Conservation (phyloP, 2,888 invertebrate species). For the Ichneumoninae sp. region DNA sequence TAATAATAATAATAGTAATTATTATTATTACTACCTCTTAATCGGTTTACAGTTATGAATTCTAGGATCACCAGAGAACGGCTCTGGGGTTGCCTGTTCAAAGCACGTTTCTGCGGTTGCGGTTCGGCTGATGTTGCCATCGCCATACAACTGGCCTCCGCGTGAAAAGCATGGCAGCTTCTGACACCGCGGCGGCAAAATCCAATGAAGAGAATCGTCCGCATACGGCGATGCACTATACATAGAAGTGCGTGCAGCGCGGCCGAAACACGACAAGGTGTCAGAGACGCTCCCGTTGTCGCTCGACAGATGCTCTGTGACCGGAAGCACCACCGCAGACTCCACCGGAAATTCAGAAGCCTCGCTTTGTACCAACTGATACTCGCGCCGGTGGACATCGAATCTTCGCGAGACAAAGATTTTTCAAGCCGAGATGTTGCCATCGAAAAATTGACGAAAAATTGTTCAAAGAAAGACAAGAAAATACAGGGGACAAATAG, state of each 20-base stretch:
- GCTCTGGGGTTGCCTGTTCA: slow-evolving; percentile 8
- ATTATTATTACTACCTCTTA: not conserved
- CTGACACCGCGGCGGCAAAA: slow-evolving; percentile 22
- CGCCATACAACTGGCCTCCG: not conserved
- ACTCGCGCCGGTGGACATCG: not conserved
- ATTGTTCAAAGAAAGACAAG: too few relatives aligned
- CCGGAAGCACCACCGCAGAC: slow-evolving; percentile 28
- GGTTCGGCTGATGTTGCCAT: slow-evolving; percentile 10
- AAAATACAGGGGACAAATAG: too few relatives aligned
- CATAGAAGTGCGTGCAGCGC: slow-evolving; percentile 34
- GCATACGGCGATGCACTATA: slow-evolving; percentile 1
- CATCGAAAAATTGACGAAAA: too few relatives aligned
- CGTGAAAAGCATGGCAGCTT: slow-evolving; percentile 31
- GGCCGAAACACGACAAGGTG: slow-evolving; percentile 25
- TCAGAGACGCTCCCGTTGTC: slow-evolving; percentile 23
- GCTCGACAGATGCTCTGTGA: slow-evolving; percentile 27
- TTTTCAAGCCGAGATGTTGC: not conserved
- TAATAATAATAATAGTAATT: too few relatives aligned
- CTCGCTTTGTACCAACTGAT: not conserved
- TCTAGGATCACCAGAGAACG: not conserved
- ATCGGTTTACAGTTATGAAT: slow-evolving; percentile 6
- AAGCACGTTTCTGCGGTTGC: slow-evolving; percentile 32
- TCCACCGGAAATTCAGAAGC: not conserved
- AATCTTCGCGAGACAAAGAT: not conserved
- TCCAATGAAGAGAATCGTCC: slow-evolving; percentile 22